Conservation (phyloP, 2,888 invertebrate genomes). For the Lagria hirta region DNA sequence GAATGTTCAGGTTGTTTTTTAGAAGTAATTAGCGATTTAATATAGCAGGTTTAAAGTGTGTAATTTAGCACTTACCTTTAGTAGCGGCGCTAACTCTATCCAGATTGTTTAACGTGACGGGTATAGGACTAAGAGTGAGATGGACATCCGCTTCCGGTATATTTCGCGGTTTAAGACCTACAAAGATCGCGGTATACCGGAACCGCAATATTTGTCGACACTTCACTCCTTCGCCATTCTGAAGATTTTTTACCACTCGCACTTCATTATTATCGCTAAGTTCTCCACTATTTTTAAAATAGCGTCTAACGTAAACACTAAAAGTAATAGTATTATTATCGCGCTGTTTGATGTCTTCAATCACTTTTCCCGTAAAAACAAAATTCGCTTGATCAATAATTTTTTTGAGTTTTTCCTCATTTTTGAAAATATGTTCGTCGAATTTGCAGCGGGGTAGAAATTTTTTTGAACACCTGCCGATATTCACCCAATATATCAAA, state of each 20-base stretch:
- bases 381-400: slow-evolving; percentile 43
- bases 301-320: slow-evolving; percentile 47
- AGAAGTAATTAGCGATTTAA: too few relatives aligned
- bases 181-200: slow-evolving; percentile 52
- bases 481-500: slow-evolving; percentile 17
- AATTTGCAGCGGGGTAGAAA: slow-evolving; percentile 50
- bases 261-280: slow-evolving; percentile 44
- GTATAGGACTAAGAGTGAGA: slow-evolving; percentile 50
- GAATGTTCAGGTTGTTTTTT: too few relatives aligned
- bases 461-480: too few relatives aligned
- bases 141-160: slow-evolving; percentile 44
- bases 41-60: not conserved
- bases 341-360: slow-evolving; percentile 42
- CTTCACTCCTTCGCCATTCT: slow-evolving; percentile 49
- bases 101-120: slow-evolving; percentile 53
- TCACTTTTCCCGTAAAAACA: slow-evolving; percentile 52
- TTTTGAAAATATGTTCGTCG: slow-evolving; percentile 47
- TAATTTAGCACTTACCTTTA: slow-evolving; percentile 53
- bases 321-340: slow-evolving; percentile 44
- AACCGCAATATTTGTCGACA: slow-evolving; percentile 50
- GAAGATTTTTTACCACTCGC: slow-evolving; percentile 46
- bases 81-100: slow-evolving; percentile 52
- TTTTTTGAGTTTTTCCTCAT: slow-evolving; percentile 42
- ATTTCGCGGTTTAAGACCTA: slow-evolving; percentile 44
- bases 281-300: slow-evolving; percentile 47